These are phyloP conservation scores for Platyura marginata DNA, from an alignment of 1,140 invertebrate genomes.

Conservation along the genomic window DNA sequence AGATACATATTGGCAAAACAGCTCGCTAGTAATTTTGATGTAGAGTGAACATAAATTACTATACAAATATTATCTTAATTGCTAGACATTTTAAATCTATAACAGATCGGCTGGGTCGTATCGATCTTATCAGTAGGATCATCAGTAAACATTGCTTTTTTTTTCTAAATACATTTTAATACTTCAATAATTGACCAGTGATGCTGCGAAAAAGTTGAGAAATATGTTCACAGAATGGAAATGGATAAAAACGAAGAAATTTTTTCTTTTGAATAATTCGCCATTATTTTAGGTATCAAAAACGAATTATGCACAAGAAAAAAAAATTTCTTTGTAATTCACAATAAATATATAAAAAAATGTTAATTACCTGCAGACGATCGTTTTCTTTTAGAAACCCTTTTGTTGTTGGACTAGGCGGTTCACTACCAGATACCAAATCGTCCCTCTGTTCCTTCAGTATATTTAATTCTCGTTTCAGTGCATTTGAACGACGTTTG, in stretches of 20 bases:
- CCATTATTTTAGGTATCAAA: not conserved
- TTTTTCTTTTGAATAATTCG: not conserved
- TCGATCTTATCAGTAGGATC: too few species aligned
- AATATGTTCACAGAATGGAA: too few species aligned
- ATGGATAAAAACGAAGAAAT: not conserved
- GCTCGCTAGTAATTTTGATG: too few species aligned
- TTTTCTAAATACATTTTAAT: too few species aligned
- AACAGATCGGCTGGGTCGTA: too few species aligned
- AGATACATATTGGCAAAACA: too few species aligned
- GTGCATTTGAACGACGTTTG: conserved; percentile 42
- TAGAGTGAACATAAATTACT: too few species aligned
- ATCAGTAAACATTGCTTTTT: too few species aligned
- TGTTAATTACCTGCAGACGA: conserved; percentile 47
- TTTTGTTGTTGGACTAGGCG: conserved; percentile 43
- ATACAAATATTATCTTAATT: too few species aligned
- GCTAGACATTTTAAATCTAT: too few species aligned
- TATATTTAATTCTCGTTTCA: conserved; percentile 56
- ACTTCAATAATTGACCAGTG: not conserved
- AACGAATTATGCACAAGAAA: not conserved
- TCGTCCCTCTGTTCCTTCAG: conserved; percentile 55
- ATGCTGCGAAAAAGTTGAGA: conserved; percentile 7
- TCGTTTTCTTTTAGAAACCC: conserved; percentile 58
- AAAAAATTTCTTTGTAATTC: not conserved
- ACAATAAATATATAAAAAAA: conserved; percentile 3
- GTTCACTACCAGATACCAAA: conserved; percentile 37